phyloP scores from a whole-genome alignment of 92 coral and sea anemone genomes.

The Porites cylindrica region DNA sequence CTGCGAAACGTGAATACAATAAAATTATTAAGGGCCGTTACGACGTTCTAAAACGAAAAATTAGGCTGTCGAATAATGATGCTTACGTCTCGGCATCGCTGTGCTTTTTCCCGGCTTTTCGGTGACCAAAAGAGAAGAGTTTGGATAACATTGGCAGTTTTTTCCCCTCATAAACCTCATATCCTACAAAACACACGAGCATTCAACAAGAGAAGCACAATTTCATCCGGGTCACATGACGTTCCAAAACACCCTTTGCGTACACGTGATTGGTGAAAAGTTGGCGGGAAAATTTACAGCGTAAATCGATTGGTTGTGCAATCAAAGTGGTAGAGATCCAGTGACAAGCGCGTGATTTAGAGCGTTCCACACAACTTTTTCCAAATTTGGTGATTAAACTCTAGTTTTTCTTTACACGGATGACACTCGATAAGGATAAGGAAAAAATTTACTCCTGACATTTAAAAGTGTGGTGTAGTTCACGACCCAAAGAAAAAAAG shows the following conservation, averaged over 20 bases:
- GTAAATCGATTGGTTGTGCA: conserved; percentile 77
- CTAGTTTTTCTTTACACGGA: not conserved
- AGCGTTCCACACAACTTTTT: not conserved
- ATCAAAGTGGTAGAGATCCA: conserved; percentile 19
- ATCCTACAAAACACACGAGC: conserved; percentile 57
- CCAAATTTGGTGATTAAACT: conserved; percentile 44
- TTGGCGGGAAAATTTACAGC: conserved; percentile 81
- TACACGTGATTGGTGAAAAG: conserved; percentile 76
- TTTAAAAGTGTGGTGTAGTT: no score
- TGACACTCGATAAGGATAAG: no score
- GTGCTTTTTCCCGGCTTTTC: conserved; percentile 81
- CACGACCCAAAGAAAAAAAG: no score
- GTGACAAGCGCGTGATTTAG: conserved; percentile 84
- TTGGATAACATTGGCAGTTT: conserved; percentile 82
- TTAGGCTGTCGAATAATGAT: not conserved
- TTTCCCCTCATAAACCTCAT: conserved; percentile 25
- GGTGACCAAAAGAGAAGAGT: conserved; percentile 88
- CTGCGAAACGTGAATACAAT: conserved; percentile 34
- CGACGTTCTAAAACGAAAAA: not conserved
- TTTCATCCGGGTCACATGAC: conserved; percentile 81
- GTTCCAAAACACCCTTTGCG: conserved; percentile 54
- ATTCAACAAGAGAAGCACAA: conserved; percentile 8
- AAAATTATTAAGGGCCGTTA: conserved; percentile 18
- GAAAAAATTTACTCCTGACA: no score
- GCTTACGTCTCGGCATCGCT: conserved; percentile 74